Conservation (phyloP, 92 coral and sea anemone species). For the Galaxea fascicularis region DNA sequence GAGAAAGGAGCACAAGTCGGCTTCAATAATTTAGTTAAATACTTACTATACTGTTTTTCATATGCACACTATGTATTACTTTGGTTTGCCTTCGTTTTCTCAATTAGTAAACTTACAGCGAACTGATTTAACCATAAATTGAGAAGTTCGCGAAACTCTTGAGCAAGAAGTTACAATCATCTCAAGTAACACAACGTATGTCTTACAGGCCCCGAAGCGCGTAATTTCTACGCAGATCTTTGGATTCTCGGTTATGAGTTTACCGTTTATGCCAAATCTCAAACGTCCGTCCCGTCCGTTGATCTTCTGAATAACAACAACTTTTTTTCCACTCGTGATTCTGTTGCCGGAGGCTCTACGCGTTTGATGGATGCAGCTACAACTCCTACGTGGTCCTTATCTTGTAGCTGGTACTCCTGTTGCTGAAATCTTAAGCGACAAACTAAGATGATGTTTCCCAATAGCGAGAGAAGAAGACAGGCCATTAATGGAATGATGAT, state of each 20-base stretch:
- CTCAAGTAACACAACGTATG: too few relatives aligned
- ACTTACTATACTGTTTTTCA: too few relatives aligned
- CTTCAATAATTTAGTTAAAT: too few relatives aligned
- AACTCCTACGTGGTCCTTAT: background rate
- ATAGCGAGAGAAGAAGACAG: constrained; percentile 60
- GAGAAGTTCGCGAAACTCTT: too few relatives aligned
- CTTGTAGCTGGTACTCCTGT: constrained; percentile 18
- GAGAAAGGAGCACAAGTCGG: too few relatives aligned
- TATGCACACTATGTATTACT: background rate
- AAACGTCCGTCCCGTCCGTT: constrained; percentile 36
- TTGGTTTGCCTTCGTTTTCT: background rate
- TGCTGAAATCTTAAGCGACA: constrained; percentile 51
- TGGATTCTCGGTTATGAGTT: background rate
- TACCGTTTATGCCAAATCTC: background rate
- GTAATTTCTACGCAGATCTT: too few relatives aligned
- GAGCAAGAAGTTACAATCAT: too few relatives aligned
- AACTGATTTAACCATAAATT: background rate
- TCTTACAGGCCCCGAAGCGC: background rate
- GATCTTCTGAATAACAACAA: constrained; percentile 23
- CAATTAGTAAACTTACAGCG: background rate
- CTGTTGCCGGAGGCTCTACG: background rate
- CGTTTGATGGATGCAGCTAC: constrained; percentile 10
- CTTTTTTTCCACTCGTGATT: constrained; percentile 12
- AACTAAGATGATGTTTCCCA: constrained; percentile 68
- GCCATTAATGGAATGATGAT: constrained; percentile 69